Percentiles rank a stretch among this genome's conserved stretches.
Conservation (phyloP, 2,888 invertebrate genomes). For the Pyralis farinalis region DNA sequence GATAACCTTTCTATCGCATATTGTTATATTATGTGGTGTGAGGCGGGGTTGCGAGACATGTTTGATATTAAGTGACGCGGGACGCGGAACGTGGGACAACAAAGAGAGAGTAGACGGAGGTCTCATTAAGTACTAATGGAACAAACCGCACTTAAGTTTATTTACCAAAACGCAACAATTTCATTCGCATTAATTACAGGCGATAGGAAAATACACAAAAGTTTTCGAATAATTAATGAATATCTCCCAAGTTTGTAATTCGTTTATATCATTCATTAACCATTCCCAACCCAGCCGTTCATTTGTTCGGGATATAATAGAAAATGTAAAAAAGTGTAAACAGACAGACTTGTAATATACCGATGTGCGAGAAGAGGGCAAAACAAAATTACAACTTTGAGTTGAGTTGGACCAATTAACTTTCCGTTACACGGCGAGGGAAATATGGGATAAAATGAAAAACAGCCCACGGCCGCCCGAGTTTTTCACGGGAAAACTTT, state of each 20-base stretch:
- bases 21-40: conserved; percentile 1
- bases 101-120: conserved; percentile 1
- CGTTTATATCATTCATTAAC: conserved; percentile 12
- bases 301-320: conserved; percentile 25
- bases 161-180: not conserved
- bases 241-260: conserved; percentile 11
- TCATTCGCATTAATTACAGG: not conserved
- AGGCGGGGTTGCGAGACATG: not conserved
- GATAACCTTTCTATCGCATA: conserved; percentile 5
- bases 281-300: no score
- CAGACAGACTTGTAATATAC: conserved; percentile 63
- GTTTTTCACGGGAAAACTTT: conserved; percentile 71
- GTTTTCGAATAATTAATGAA: conserved; percentile 2
- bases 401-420: conserved; percentile 78
- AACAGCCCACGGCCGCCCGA: conserved; percentile 60
- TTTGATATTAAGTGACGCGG: conserved; percentile 2
- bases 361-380: conserved; percentile 60
- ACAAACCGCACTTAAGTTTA: not conserved
- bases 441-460: conserved; percentile 78
- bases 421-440: conserved; percentile 71
- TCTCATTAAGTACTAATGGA: conserved; percentile 3
- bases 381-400: conserved; percentile 78
- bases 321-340: conserved; percentile 38
- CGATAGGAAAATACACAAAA: not conserved
- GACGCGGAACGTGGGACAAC: not conserved